Conservation (phyloP, 2,888 invertebrate genomes). For the Melanophora roralis region DNA sequence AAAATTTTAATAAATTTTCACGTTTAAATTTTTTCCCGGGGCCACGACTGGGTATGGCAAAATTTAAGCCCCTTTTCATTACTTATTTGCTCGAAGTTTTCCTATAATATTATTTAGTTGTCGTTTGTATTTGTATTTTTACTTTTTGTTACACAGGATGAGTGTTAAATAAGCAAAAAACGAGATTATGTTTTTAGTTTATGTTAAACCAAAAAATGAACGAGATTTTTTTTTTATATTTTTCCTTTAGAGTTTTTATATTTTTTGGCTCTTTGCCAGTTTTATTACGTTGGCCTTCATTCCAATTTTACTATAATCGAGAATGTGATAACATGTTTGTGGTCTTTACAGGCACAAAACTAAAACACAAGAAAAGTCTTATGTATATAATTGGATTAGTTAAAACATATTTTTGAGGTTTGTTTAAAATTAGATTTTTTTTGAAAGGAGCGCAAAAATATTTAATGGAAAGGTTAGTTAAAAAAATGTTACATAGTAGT, state of each 20-base stretch:
- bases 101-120: neutral
- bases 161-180: conserved; percentile 59
- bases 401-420: neutral
- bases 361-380: conserved; percentile 11
- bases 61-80: neutral
- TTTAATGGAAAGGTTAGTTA: no score
- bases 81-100: conserved; percentile 32
- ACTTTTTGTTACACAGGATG: conserved; percentile 28
- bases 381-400: conserved; percentile 8
- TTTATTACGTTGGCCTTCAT: conserved; percentile 45
- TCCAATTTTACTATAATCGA: conserved; percentile 17
- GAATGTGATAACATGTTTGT: conserved; percentile 52
- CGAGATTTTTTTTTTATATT: neutral
- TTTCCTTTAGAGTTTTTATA: conserved; percentile 11
- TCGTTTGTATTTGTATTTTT: neutral
- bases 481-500: no score
- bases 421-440: neutral
- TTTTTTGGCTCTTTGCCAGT: conserved; percentile 56
- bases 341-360: conserved; percentile 51
- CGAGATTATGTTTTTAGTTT: conserved; percentile 51
- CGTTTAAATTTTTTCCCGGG: no score
- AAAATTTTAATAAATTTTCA: no score
- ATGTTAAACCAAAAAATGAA: conserved; percentile 23
- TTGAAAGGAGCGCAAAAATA: no score
- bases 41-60: no score